Conservation (phyloP, 2,113 vertebrate genomes). For the Sylvietta virens region DNA sequence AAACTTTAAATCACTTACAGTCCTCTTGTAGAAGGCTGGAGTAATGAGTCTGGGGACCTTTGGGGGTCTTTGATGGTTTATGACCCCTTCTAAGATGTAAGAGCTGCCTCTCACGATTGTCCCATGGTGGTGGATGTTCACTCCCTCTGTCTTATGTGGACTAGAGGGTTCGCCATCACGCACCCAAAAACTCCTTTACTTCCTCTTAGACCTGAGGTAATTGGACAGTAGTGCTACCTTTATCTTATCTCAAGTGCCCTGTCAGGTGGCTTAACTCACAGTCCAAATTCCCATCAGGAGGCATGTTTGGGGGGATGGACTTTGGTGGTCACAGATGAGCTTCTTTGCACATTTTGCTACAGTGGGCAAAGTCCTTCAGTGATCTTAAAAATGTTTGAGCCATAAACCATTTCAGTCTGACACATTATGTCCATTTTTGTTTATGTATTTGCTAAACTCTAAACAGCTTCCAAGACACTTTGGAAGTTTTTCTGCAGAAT, state of each 20-base stretch:
- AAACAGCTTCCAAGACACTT: background rate
- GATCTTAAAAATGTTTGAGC: background rate
- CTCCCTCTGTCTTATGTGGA: background rate
- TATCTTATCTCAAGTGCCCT: background rate
- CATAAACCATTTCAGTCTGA: background rate
- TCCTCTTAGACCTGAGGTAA: background rate
- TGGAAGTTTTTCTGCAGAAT: background rate
- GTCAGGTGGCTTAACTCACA: background rate
- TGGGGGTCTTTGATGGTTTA: background rate
- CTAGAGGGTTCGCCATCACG: background rate
- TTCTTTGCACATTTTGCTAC: background rate
- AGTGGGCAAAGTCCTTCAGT: background rate
- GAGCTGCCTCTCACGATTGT: accelerated
- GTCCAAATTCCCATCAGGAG: background rate
- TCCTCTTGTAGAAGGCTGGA: background rate
- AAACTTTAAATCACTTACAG: background rate
- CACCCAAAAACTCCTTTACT: background rate
- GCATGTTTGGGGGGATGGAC: background rate
- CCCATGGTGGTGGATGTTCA: background rate
- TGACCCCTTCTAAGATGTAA: background rate
- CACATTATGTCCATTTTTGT: background rate
- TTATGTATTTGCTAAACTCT: background rate
- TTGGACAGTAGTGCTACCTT: background rate
- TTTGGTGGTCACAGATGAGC: background rate
- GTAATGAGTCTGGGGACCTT: background rate